Percentiles rank a stretch among this genome's conserved stretches.
These are phyloP conservation scores for Cerceris ruficornis DNA, from an alignment of 2,888 invertebrate genomes.

Conservation along the genomic window DNA sequence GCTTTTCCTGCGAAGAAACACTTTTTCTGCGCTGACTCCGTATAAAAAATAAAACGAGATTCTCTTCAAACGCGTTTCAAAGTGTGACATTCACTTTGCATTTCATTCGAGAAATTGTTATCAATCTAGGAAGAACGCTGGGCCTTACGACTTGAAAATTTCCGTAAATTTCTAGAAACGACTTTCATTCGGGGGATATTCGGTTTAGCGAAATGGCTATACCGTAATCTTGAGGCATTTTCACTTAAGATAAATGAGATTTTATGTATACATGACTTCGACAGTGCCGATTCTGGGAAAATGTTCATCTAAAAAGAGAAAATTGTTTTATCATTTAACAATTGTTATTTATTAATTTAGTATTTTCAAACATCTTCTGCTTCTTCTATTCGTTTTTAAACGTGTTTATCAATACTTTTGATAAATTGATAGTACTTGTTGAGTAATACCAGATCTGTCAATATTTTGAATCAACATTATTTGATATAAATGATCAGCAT, in stretches of 20 bases:
- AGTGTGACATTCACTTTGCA: conserved; percentile 55
- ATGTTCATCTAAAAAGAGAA: too few relatives aligned
- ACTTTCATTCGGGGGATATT: conserved; percentile 36
- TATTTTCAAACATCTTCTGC: too few relatives aligned
- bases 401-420: too few relatives aligned
- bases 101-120: conserved; percentile 58
- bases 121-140: conserved; percentile 47
- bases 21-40: conserved; percentile 8
- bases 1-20: not conserved
- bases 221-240: conserved; percentile 29
- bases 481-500: too few relatives aligned
- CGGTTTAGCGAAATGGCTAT: conserved; percentile 24
- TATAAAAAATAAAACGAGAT: conserved; percentile 28
- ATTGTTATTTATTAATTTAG: too few relatives aligned
- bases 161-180: conserved; percentile 22
- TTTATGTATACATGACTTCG: too few relatives aligned
- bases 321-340: too few relatives aligned
- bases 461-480: too few relatives aligned
- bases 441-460: too few relatives aligned
- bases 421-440: too few relatives aligned
- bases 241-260: not conserved
- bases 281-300: too few relatives aligned
- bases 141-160: conserved; percentile 43
- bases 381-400: too few relatives aligned
- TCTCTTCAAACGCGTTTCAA: conserved; percentile 49